These are phyloP conservation scores for Amorpha juglandis DNA, from an alignment of 2,888 invertebrate species.

Conservation along the genomic window DNA sequence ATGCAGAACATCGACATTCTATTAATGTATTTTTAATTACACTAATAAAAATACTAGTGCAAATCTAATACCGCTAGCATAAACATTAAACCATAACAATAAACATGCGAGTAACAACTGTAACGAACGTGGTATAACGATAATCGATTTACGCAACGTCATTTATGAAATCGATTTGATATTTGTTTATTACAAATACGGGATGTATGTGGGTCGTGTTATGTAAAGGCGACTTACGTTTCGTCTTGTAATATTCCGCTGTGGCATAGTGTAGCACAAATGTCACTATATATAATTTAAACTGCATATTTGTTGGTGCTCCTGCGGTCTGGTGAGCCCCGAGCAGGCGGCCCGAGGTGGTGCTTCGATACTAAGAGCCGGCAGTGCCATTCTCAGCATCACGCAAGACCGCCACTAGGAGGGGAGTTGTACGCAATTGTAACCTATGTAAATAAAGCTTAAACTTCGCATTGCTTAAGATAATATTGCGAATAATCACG, in stretches of 20 bases:
- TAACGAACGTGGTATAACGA: constrained; percentile 22
- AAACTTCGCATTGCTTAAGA: constrained; percentile 64
- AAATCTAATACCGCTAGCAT: constrained; percentile 3
- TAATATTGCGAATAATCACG: constrained; percentile 55
- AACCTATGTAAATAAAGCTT: constrained; percentile 76
- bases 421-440: constrained; percentile 78
- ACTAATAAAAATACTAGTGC: not conserved
- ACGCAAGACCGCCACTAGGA: constrained; percentile 56
- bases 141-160: constrained; percentile 53
- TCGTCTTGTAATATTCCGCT: constrained; percentile 73
- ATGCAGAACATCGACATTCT: not conserved
- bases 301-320: constrained; percentile 62
- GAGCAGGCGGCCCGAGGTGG: constrained; percentile 66
- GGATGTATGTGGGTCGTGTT: constrained; percentile 38
- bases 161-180: constrained; percentile 47
- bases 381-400: constrained; percentile 54
- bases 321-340: constrained; percentile 55
- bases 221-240: constrained; percentile 71
- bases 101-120: constrained; percentile 21
- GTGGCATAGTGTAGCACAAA: constrained; percentile 64
- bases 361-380: constrained; percentile 67
- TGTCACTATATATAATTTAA: constrained; percentile 71
- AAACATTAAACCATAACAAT: constrained; percentile 18
- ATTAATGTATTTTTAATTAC: not conserved
- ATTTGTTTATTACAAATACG: constrained; percentile 45